Evolutionary conservation across 2,888 invertebrate genomes (phyloP), one percentile per base, ranked within the genome.

Genomic region (Myopa testacea): DNA sequence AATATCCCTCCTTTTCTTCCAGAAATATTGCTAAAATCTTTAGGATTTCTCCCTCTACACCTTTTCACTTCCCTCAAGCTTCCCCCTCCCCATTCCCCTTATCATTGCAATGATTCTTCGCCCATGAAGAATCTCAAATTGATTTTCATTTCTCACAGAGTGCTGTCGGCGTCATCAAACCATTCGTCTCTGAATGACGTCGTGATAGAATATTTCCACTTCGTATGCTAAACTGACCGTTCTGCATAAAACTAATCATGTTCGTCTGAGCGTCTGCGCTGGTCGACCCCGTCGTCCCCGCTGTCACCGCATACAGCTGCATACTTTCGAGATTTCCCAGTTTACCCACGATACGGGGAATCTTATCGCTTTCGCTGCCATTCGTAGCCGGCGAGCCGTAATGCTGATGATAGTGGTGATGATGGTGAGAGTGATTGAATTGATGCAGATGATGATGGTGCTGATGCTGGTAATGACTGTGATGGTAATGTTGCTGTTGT

Each of bases 331-430:
- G 83, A 81, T 88, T 87, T 75, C 85, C 88, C 75, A 89, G 81
- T 86, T 88, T 89, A 78, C 89, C 89, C 81, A 89, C 89, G 82
- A 89, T 89, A 87, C 88, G 89, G 87, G 89, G 88, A 87, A 89
- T 89, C 82, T 88, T 88, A 86, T 89, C 89, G 87, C 87, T 88
- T 82, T 88, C 88, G 83, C 81, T 70, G 81, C 70, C 65, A 78
- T 10, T 77, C 38, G 79, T 74, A 14, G 75, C 81, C 52, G 77
- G 45, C 71, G 80, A 26, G 68, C 72, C 19, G 19, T 69, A 69
- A 19, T 68, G 67, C 4, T 74, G 77, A 55, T 79, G 79, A 58
- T 79, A 76, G 10, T 77, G 77, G 6, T 79, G 77, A 5, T 78
- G 69, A 70, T 81, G 80, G 55, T 79, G 62, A 26, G 78, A 80